These are phyloP conservation scores for Cottoperca gobio DNA, from an alignment of 2,797 vertebrate genomes.

Conservation along the genomic window DNA sequence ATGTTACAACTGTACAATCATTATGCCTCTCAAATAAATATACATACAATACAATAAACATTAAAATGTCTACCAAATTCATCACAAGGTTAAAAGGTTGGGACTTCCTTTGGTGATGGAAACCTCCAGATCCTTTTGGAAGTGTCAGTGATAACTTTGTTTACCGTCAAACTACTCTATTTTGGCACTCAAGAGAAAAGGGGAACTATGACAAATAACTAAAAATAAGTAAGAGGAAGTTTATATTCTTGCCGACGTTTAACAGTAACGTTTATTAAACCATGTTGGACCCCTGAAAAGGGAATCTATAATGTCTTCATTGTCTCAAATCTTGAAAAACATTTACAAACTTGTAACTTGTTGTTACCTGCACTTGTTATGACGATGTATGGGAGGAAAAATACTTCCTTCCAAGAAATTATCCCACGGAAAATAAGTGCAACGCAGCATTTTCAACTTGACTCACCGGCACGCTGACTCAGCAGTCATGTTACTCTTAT, in stretches of 20 bases:
- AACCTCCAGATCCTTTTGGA: conserved; percentile 2
- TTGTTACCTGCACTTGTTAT: background rate
- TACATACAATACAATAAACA: background rate
- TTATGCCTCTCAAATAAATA: conserved; percentile 11
- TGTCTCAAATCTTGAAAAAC: background rate
- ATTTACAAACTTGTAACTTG: background rate
- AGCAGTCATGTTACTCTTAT: background rate
- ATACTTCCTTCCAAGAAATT: background rate
- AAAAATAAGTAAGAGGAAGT: background rate
- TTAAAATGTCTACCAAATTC: background rate
- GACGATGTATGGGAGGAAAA: rapidly evolving
- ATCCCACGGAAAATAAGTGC: background rate
- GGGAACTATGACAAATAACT: background rate
- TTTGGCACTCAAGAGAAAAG: background rate
- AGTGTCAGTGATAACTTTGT: background rate
- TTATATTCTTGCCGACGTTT: background rate
- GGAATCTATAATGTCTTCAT: too few relatives aligned
- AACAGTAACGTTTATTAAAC: background rate
- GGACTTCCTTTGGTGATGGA: background rate
- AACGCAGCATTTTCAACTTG: background rate
- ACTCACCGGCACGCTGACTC: background rate
- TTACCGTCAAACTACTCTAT: background rate
- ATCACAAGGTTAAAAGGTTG: background rate
- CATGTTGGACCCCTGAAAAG: background rate
- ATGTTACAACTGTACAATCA: conserved; percentile 39